These are phyloP conservation scores for Mayetiola destructor DNA, from an alignment of 2,888 invertebrate species.

Conservation along the genomic window DNA sequence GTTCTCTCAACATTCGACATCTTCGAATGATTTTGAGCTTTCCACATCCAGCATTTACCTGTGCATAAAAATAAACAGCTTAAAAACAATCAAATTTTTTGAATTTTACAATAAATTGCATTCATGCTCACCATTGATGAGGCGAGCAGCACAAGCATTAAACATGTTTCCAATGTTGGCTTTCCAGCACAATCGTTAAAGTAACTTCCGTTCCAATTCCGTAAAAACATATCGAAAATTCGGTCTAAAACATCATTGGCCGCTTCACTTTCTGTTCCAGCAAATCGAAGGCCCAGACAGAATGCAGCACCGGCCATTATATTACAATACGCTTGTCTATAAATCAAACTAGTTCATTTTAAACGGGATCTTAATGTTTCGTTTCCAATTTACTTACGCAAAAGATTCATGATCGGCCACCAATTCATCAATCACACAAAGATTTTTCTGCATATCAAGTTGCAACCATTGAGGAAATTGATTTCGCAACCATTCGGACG, in stretches of 20 bases:
- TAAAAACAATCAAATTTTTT: background rate
- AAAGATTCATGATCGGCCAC: conserved; percentile 81
- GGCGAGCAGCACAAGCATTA: conserved; percentile 68
- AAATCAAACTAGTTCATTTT: conserved; percentile 22
- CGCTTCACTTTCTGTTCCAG: conserved; percentile 72
- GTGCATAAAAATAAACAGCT: conserved; percentile 13
- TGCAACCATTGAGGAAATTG: conserved; percentile 66
- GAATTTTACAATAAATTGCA: background rate
- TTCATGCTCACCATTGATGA: conserved; percentile 51
- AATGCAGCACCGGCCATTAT: conserved; percentile 90
- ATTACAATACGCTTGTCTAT: conserved; percentile 90
- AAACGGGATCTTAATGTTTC: background rate
- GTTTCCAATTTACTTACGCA: conserved; percentile 47
- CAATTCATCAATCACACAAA: conserved; percentile 43
- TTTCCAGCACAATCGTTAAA: conserved; percentile 79
- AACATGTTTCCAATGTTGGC: conserved; percentile 76
- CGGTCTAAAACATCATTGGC: conserved; percentile 57
- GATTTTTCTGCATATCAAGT: conserved; percentile 63
- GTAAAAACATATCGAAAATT: conserved; percentile 29
- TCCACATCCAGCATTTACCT: conserved; percentile 92
- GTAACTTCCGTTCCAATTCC: conserved; percentile 45
- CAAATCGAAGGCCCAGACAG: conserved; percentile 83
- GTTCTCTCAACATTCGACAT: conserved; percentile 68
- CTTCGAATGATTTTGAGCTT: conserved; percentile 67
- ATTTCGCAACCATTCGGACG: conserved; percentile 66